Conservation (phyloP, 2,888 invertebrate genomes). For the Cremastinae sp. region DNA sequence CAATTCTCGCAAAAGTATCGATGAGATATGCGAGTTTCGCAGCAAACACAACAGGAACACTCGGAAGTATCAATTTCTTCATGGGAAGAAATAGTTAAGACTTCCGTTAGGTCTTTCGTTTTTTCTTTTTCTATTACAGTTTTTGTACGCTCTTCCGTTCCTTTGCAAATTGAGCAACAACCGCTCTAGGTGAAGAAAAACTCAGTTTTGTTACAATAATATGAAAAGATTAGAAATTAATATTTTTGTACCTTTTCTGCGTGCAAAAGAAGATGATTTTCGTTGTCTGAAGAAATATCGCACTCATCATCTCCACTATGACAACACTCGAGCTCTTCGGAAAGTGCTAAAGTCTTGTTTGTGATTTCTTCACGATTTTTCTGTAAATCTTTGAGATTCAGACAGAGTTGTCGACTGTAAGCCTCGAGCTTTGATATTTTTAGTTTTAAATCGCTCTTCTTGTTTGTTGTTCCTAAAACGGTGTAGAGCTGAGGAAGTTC, state of each 20-base stretch:
- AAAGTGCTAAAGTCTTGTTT: constrained; percentile 45
- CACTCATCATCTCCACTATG: neutral
- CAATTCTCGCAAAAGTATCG: constrained; percentile 15
- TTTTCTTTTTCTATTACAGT: neutral
- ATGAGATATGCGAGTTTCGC: constrained; percentile 2
- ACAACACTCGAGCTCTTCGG: constrained; percentile 39
- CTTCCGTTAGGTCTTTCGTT: constrained; percentile 1
- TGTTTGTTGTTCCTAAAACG: constrained; percentile 1
- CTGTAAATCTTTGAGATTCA: constrained; percentile 56
- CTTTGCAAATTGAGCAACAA: constrained; percentile 43
- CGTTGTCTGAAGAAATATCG: constrained; percentile 1
- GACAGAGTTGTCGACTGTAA: constrained; percentile 54
- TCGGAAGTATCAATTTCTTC: constrained; percentile 1
- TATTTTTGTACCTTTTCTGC: constrained; percentile 11
- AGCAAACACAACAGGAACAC: constrained; percentile 32
- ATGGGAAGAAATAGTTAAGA: constrained; percentile 5
- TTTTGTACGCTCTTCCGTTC: neutral
- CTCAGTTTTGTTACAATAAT: neutral
- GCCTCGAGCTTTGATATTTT: constrained; percentile 59
- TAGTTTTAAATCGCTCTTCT: constrained; percentile 40
- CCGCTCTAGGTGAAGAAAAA: constrained; percentile 20
- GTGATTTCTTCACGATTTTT: constrained; percentile 57
- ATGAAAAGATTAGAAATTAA: neutral
- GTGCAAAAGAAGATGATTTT: constrained; percentile 34
- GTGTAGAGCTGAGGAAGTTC: neutral